Evolutionary conservation across 2,113 vertebrate genomes (phyloP).

Genomic region (Ovis canadensis): DNA sequence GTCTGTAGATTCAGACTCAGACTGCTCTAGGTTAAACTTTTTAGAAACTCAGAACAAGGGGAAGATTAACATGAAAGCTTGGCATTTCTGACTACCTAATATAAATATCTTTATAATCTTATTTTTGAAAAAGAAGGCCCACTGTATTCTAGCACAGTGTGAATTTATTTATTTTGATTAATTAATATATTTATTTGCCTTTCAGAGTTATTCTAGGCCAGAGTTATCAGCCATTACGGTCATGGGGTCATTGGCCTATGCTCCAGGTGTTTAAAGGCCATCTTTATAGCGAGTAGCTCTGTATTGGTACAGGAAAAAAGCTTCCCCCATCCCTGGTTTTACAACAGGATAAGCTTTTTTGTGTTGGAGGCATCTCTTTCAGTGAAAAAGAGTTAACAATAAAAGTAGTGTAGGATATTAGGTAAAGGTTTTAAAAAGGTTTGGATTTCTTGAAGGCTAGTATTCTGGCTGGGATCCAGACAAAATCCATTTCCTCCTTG

Average conservation of each 20-base stretch:
- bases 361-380: not conserved
- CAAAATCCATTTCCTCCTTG: not conserved
- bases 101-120: not conserved
- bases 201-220: not conserved
- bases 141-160: not conserved
- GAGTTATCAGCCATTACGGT: not conserved
- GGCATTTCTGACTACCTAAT: not conserved
- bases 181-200: not conserved
- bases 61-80: not conserved
- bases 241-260: not conserved
- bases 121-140: not conserved
- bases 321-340: not conserved
- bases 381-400: not conserved
- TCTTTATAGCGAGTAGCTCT: not conserved
- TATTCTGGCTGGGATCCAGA: not conserved
- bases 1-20: not conserved
- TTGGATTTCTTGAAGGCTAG: not conserved
- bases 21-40: not conserved
- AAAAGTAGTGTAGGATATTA: not conserved
- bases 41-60: not conserved
- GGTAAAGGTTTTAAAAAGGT: not conserved
- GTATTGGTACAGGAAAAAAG: not conserved
- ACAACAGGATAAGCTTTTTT: not conserved
- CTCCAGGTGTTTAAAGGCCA: not conserved
- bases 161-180: not conserved